Percentiles rank a stretch among this genome's conserved stretches.
phyloP scores from a whole-genome alignment of 1,140 invertebrate genomes.

The Cherax destructor region DNA sequence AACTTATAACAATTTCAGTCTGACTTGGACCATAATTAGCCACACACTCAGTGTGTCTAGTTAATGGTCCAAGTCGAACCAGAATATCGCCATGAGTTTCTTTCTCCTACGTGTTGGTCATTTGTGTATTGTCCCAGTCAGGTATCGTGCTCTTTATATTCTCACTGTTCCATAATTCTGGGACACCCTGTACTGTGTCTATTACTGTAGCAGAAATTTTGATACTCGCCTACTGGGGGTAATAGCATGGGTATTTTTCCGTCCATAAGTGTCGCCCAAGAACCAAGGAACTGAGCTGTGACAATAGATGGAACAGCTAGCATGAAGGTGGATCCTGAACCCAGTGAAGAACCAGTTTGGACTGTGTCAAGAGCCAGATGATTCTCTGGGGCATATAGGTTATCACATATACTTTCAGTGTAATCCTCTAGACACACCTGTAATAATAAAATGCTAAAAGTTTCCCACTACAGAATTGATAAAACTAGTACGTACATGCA shows the following conservation, averaged over 20 bases:
- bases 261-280: conserved; percentile 76
- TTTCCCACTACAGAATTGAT: not conserved
- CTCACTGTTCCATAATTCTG: too few relatives aligned
- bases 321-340: conserved; percentile 75
- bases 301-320: conserved; percentile 76
- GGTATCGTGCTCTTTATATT: too few relatives aligned
- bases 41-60: too few relatives aligned
- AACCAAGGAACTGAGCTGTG: conserved; percentile 75
- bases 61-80: too few relatives aligned
- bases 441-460: not conserved
- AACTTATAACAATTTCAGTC: too few relatives aligned
- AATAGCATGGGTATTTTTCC: conserved; percentile 77
- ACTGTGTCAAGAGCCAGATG: conserved; percentile 73
- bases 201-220: not conserved
- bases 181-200: not conserved
- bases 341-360: conserved; percentile 75
- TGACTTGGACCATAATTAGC: too few relatives aligned
- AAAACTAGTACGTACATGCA: not conserved
- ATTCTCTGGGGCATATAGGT: conserved; percentile 72
- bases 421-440: conserved; percentile 60
- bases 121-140: too few relatives aligned
- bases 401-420: conserved; percentile 72
- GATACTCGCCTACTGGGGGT: conserved; percentile 75
- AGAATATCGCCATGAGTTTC: too few relatives aligned
- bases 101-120: too few relatives aligned